phyloP scores from a whole-genome alignment of 2,113 vertebrate genomes.

The Mus musculus region DNA sequence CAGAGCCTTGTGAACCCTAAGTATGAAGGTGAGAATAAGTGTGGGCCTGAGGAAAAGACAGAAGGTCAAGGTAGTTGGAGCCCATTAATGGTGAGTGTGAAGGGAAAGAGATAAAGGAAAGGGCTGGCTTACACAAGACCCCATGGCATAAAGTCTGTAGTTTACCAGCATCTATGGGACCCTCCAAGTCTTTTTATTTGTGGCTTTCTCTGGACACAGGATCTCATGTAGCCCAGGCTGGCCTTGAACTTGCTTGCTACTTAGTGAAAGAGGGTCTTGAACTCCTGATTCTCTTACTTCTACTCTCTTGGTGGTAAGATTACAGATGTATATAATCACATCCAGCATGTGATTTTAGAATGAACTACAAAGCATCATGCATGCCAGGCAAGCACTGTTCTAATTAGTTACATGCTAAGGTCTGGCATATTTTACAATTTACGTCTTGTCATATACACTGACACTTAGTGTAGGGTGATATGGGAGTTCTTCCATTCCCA shows the following conservation, averaged over 20 bases:
- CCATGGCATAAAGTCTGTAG: background rate
- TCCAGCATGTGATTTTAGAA: background rate
- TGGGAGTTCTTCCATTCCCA: background rate
- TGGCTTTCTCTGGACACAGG: background rate
- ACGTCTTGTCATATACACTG: background rate
- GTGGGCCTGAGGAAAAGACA: background rate
- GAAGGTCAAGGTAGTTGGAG: background rate
- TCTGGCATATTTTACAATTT: background rate
- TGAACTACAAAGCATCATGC: too few relatives aligned
- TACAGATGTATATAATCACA: background rate
- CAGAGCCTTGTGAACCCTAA: background rate
- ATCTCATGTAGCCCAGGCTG: background rate
- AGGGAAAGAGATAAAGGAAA: background rate
- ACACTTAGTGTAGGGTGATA: background rate
- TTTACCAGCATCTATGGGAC: background rate
- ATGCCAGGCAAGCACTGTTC: background rate
- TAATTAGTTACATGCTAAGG: background rate
- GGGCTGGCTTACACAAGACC: background rate
- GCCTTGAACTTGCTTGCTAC: background rate
- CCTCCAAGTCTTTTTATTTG: background rate
- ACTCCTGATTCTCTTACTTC: background rate
- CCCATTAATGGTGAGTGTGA: too few relatives aligned
- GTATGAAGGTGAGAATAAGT: background rate
- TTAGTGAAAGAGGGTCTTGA: background rate
- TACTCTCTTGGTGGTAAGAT: background rate